phyloP scores from a whole-genome alignment of 2,888 invertebrate genomes.

The Drosophila antonietae region DNA sequence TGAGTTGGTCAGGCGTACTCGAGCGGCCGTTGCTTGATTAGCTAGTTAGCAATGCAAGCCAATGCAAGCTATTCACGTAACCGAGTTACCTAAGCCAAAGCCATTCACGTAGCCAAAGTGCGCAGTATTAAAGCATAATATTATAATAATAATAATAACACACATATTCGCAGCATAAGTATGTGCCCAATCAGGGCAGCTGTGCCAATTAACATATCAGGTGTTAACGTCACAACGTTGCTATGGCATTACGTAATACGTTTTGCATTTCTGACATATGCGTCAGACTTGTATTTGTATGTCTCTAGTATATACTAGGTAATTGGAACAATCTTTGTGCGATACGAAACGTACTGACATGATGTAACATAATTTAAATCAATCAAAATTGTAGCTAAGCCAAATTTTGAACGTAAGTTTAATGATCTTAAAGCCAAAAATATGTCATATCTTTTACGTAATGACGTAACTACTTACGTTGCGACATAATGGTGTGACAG shows the following conservation, averaged over 20 bases:
- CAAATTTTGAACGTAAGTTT: no score
- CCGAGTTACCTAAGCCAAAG: conserved; percentile 42
- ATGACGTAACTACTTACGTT: neutral
- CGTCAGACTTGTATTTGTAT: neutral
- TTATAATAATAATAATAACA: neutral
- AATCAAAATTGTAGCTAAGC: no score
- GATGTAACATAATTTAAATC: no score
- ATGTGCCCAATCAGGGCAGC: neutral
- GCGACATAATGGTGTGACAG: no score
- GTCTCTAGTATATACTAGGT: neutral
- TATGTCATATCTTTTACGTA: neutral
- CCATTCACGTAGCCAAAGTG: conserved; percentile 6
- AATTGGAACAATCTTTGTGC: neutral
- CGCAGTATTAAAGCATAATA: neutral
- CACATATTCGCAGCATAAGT: neutral
- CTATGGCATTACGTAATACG: neutral
- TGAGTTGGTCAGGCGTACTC: conserved; percentile 22
- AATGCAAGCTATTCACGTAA: conserved; percentile 51
- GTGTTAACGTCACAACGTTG: conserved; percentile 2
- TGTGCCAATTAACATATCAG: conserved; percentile 2
- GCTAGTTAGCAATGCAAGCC: conserved; percentile 32
- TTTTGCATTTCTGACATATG: neutral
- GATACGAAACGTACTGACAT: neutral
- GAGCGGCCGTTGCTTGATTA: conserved; percentile 6
- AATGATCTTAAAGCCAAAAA: no score